Evolutionary conservation across 92 coral and sea anemone genomes (phyloP).

Genomic region (Isaurus tuberculatus): DNA sequence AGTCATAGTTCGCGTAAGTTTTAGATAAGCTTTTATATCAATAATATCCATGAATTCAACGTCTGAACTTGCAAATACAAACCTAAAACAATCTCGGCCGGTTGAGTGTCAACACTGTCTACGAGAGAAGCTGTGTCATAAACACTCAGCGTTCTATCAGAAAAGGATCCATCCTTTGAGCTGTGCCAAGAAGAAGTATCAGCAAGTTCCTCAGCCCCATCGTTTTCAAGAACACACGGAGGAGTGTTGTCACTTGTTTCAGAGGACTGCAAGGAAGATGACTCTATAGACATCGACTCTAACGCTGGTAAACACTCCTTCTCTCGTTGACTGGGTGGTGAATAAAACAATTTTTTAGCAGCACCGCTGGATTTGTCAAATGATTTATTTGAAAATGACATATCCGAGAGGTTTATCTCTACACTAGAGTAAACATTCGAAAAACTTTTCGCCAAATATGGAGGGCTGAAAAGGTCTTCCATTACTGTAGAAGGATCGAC

Average conservation of each 20-base stretch:
- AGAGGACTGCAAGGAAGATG: not conserved
- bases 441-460: constrained; percentile 45
- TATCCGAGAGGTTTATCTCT: constrained; percentile 75
- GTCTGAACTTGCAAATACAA: not conserved
- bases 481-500: not conserved
- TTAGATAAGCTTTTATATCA: no score
- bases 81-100: constrained; percentile 34
- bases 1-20: no score
- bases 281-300: not conserved
- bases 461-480: constrained; percentile 36
- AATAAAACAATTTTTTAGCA: constrained; percentile 32
- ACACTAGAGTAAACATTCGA: constrained; percentile 75
- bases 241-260: constrained; percentile 72
- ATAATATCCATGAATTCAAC: no score
- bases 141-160: constrained; percentile 61
- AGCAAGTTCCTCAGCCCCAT: constrained; percentile 83
- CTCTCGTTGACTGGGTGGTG: constrained; percentile 7
- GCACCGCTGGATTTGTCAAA: constrained; percentile 58
- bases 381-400: constrained; percentile 76
- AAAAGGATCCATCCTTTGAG: constrained; percentile 53
- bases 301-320: constrained; percentile 30
- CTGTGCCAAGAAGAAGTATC: constrained; percentile 79
- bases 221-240: constrained; percentile 71
- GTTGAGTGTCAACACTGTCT: constrained; percentile 53
- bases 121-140: constrained; percentile 57